phyloP scores from a whole-genome alignment of 2,113 vertebrate genomes.

The Engystomops pustulosus region DNA sequence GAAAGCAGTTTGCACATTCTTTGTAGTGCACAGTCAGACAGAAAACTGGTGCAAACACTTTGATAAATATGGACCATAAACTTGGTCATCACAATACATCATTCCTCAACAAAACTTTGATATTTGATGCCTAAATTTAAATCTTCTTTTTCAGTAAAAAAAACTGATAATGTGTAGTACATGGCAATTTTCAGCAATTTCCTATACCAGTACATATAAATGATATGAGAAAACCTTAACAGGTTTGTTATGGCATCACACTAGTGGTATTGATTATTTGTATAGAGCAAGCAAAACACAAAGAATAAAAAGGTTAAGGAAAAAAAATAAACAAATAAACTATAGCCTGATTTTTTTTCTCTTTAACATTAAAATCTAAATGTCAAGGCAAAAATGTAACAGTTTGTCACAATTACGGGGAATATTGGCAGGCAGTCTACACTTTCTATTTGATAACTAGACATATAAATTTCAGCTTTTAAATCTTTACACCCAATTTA shows the following conservation, averaged over 20 bases:
- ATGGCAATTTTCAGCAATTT: background rate
- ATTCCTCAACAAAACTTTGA: no score
- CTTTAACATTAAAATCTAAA: conserved; percentile 61
- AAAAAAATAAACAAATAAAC: conserved; percentile 34
- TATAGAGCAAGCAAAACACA: background rate
- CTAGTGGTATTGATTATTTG: conserved; percentile 15
- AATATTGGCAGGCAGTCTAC: conserved; percentile 84
- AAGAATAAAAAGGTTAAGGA: conserved; percentile 2
- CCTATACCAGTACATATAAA: background rate
- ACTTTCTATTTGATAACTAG: conserved; percentile 87
- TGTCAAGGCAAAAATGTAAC: conserved; percentile 82
- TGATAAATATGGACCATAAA: no score
- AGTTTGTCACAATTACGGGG: conserved; percentile 84
- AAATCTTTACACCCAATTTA: conserved; percentile 85
- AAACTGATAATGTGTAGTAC: background rate
- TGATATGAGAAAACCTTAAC: background rate
- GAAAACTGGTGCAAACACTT: no score
- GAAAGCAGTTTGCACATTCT: no score
- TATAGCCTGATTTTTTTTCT: conserved; percentile 15
- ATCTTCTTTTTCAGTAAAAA: no score
- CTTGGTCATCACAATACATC: no score
- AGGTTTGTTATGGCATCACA: conserved; percentile 5
- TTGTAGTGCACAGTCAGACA: no score
- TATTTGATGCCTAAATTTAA: no score
- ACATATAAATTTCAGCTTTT: conserved; percentile 87